Evolutionary conservation across 2,797 vertebrate species (phyloP), one percentile per base, ranked within the genome.

Genomic region (Sebastes goodei): DNA sequence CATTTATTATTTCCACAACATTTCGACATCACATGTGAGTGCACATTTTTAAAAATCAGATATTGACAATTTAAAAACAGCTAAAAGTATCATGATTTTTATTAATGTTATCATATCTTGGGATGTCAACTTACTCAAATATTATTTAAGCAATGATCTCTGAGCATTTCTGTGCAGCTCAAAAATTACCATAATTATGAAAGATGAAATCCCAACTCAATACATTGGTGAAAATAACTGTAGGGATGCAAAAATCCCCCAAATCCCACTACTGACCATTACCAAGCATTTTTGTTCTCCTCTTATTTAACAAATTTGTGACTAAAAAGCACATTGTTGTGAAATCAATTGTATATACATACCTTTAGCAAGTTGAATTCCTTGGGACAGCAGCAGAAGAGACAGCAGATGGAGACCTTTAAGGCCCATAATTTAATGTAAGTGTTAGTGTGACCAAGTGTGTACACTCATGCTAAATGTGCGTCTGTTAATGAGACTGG

Each of bases 351-450:
- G 27, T 6, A 21, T 2, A 29, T 6, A 79, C 88, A 35, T 92
- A 94, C 95, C 94, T 92, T 91, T 73, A 76, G 74, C 68, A 61
- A 86, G 75, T 15, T 81, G 80, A 82, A 90, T 73, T 79, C 86
- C 82, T 65, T 90, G 86, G 53, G 53, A 83, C 35, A 94, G 74
- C 62, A 94, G 77, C 5, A 94, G 64, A 74, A 94, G 17, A 71
- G 23, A 61, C 6, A 95, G 56, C 86, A 94, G 71, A 75, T 63
- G 72, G 78, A 94, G 75, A 89, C 82, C 76, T 61, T 33, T 69
- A 20, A 67, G 81, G 78, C 66, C 92, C 94, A 95, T 96, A 9
- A 33, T 86, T 86, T 6, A 83, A 57, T 20, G 33, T n/a, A 68
- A 53, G 8, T 29, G 14, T 81, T 56, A 57, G 59, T 72, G 62